A percentile compares a stretch with the other conserved stretches of the same genome.
Conservation (phyloP, 1,140 invertebrate genomes). For the Marisa cornuarietis region DNA sequence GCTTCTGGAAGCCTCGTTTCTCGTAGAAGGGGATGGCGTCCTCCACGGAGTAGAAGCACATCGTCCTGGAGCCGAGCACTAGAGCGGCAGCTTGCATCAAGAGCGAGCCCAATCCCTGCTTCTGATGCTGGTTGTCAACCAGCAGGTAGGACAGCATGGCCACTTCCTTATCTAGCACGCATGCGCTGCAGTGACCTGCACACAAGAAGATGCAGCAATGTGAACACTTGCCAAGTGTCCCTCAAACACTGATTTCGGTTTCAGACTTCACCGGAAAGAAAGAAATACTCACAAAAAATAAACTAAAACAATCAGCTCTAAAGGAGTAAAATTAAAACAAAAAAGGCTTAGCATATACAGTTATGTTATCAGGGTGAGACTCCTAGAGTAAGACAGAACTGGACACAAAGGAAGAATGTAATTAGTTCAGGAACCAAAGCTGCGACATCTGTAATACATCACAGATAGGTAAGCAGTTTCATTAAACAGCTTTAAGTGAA, state of each 20-base stretch:
- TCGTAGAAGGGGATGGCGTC: slow-evolving; percentile 17
- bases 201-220: not conserved
- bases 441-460: too few relatives aligned
- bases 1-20: slow-evolving; percentile 2
- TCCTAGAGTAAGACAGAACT: too few relatives aligned
- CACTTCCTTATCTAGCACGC: slow-evolving; percentile 5
- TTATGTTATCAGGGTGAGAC: too few relatives aligned
- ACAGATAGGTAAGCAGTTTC: too few relatives aligned
- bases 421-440: too few relatives aligned
- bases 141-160: slow-evolving; percentile 21
- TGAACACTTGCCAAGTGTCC: too few relatives aligned
- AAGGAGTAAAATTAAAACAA: not conserved
- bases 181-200: slow-evolving; percentile 19
- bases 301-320: not conserved
- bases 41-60: slow-evolving; percentile 18
- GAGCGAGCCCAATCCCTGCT: slow-evolving; percentile 15
- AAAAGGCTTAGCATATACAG: too few relatives aligned
- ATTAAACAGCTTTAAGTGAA: too few relatives aligned
- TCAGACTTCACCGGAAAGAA: too few relatives aligned
- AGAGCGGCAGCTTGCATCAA: not conserved
- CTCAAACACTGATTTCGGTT: too few relatives aligned
- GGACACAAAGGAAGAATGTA: too few relatives aligned
- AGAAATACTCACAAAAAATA: not conserved
- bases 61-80: not conserved
- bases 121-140: slow-evolving; percentile 13